Percentiles rank a stretch among this genome's conserved stretches.
phyloP scores from a whole-genome alignment of 2,888 invertebrate genomes.

The Trissoscelio sp. region DNA sequence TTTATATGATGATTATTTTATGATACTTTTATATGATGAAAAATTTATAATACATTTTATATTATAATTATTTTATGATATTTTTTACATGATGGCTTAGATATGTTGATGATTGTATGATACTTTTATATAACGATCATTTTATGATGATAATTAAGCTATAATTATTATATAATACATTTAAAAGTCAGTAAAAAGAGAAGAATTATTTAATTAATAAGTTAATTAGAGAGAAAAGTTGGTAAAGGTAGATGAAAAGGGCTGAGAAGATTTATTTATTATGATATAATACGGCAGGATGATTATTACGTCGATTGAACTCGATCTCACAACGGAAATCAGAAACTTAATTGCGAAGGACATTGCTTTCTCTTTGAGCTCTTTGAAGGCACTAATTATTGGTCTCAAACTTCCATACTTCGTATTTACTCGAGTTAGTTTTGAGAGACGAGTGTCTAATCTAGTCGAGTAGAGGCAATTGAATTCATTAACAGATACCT shows the following conservation, averaged over 20 bases:
- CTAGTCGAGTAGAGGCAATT: conserved; percentile 52
- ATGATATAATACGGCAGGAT: conserved; percentile 46
- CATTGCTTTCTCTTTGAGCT: conserved; percentile 67
- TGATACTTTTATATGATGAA: too few relatives aligned
- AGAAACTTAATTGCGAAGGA: conserved; percentile 69
- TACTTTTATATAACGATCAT: too few relatives aligned
- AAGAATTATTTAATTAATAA: too few relatives aligned
- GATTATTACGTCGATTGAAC: conserved; percentile 54
- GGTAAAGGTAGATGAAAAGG: not conserved
- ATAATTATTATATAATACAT: too few relatives aligned
- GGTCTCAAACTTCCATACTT: conserved; percentile 65
- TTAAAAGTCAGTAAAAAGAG: too few relatives aligned
- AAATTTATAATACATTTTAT: too few relatives aligned
- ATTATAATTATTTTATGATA: too few relatives aligned
- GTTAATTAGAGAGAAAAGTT: not conserved
- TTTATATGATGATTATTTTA: too few relatives aligned
- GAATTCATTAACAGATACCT: conserved; percentile 67
- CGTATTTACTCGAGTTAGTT: conserved; percentile 65
- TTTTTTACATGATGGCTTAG: too few relatives aligned
- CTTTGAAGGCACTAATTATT: conserved; percentile 70
- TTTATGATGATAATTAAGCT: too few relatives aligned
- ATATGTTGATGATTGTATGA: too few relatives aligned
- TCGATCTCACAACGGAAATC: conserved; percentile 67
- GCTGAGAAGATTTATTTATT: conserved; percentile 34
- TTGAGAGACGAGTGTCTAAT: conserved; percentile 54